Evolutionary conservation across 2,113 vertebrate genomes (phyloP).

Genomic region (Capreolus pygargus): DNA sequence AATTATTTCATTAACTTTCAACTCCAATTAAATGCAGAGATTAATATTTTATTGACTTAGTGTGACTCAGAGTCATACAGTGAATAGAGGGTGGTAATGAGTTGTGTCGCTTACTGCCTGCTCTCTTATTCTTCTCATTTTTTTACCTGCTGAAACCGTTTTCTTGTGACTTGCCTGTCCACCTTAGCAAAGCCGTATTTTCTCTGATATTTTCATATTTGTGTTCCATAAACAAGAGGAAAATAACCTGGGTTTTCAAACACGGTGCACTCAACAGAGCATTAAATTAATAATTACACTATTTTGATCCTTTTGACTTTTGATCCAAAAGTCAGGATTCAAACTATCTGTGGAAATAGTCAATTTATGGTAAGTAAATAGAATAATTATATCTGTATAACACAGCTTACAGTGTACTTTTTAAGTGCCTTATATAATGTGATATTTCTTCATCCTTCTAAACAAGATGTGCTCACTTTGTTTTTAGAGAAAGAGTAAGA

Average conservation of each 20-base stretch:
- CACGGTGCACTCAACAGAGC: not conserved
- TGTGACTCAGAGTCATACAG: not conserved
- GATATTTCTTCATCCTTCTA: not conserved
- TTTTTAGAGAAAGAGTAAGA: not conserved
- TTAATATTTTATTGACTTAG: not conserved
- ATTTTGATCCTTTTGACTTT: not conserved
- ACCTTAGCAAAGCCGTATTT: not conserved
- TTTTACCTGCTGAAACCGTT: not conserved
- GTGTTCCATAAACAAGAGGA: not conserved
- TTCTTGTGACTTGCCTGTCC: not conserved
- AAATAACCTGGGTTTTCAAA: not conserved
- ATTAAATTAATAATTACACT: not conserved
- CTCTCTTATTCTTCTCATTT: not conserved
- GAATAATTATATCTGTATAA: not conserved
- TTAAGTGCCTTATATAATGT: not conserved
- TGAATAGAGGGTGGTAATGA: not conserved
- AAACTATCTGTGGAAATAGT: not conserved
- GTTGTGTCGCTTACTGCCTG: not conserved
- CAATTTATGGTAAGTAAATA: not conserved
- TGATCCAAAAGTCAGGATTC: not conserved
- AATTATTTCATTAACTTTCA: slow-evolving; percentile 13
- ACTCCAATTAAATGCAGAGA: not conserved
- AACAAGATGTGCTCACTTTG: not conserved
- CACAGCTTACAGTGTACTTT: not conserved
- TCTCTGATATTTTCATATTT: not conserved